Evolutionary conservation across 30 jellyfish, hydroid and myxozoan genomes (phyloP).

Genomic region (Hydra vulgaris): DNA sequence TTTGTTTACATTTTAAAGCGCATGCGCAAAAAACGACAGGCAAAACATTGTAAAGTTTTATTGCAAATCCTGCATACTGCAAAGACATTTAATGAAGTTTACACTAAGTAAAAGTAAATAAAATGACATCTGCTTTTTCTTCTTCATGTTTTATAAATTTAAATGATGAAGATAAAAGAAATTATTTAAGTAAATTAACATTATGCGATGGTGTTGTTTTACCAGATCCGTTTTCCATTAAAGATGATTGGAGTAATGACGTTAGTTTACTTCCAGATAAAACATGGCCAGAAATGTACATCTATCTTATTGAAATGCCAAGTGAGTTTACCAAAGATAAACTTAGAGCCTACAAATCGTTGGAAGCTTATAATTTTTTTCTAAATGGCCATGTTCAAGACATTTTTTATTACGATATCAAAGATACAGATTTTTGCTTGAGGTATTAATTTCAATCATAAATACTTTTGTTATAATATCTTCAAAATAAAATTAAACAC

Average conservation of each 20-base stretch:
- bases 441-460: constrained; percentile 20
- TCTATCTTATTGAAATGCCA: neutral
- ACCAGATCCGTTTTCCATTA: neutral
- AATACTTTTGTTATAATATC: constrained; percentile 15
- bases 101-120: no score
- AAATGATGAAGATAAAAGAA: no score
- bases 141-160: no score
- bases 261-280: neutral
- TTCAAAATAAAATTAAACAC: no score
- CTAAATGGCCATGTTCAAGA: constrained; percentile 33
- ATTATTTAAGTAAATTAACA: neutral
- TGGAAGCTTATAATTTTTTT: constrained; percentile 30
- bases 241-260: neutral
- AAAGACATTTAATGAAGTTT: no score
- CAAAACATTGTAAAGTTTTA: no score
- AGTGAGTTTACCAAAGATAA: neutral
- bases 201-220: neutral
- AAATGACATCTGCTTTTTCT: no score
- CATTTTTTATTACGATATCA: constrained; percentile 18
- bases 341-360: constrained; percentile 1
- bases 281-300: neutral
- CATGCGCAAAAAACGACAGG: no score
- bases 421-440: constrained; percentile 4
- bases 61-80: no score
- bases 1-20: no score